A percentile compares a stretch with the other conserved stretches of the same genome.
phyloP scores from a whole-genome alignment of 2,797 vertebrate species.

The Leucoraja ocellata region DNA sequence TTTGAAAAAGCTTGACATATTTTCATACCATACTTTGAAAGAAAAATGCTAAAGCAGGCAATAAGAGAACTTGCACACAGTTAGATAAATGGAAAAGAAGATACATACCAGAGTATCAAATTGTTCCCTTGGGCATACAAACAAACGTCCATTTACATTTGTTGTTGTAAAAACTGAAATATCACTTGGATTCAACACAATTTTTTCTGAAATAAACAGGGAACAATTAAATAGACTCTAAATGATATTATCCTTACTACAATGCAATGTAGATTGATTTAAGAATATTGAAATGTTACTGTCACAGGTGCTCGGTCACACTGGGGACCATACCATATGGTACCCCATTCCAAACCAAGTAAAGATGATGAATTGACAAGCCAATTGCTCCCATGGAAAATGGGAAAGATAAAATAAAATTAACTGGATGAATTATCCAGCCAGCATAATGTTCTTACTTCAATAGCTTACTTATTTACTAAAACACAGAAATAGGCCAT shows the following conservation, averaged over 20 bases:
- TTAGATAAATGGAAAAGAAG: background rate
- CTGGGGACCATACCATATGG: background rate
- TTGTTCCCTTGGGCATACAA: constrained; percentile 82
- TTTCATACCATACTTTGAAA: background rate
- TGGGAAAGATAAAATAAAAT: background rate
- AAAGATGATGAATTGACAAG: no score
- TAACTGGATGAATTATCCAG: background rate
- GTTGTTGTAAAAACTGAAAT: constrained; percentile 92
- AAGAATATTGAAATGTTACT: background rate
- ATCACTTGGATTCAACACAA: constrained; percentile 81
- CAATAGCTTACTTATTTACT: no score
- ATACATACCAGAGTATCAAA: constrained; percentile 83
- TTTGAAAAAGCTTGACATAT: background rate
- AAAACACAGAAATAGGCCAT: no score
- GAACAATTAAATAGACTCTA: background rate
- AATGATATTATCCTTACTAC: background rate
- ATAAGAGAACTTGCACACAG: background rate
- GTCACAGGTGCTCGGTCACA: background rate
- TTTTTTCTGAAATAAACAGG: constrained; percentile 72
- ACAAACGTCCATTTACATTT: constrained; percentile 84
- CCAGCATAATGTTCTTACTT: background rate
- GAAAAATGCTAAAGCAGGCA: background rate
- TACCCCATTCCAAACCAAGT: no score
- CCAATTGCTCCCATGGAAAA: background rate
- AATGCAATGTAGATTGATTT: background rate